These are phyloP conservation scores for Cantharis rufa DNA, from an alignment of 2,888 invertebrate species.

Conservation along the genomic window DNA sequence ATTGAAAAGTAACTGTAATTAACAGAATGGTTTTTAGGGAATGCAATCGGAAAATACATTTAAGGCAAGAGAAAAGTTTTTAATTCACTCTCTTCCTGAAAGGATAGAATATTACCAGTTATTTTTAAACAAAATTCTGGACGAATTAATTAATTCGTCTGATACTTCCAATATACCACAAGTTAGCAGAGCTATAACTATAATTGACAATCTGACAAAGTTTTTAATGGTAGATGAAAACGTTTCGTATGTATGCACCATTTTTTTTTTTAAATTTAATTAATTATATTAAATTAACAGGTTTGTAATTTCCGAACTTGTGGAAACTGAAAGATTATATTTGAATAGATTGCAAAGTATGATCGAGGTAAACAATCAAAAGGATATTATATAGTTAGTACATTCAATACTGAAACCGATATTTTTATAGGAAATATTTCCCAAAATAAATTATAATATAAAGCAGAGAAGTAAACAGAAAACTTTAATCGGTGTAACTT, in stretches of 20 bases:
- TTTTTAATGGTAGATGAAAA: not conserved
- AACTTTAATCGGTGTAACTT: constrained; percentile 1
- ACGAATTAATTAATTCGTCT: not conserved
- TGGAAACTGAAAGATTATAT: constrained; percentile 7
- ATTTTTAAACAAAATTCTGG: not conserved
- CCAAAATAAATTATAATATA: not conserved
- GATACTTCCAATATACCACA: not conserved
- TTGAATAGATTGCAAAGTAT: constrained; percentile 6
- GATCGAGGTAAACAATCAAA: not conserved
- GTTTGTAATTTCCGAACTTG: constrained; percentile 7
- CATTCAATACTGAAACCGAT: not conserved
- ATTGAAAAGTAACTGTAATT: not conserved
- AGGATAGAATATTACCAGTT: not conserved
- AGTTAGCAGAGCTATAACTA: constrained; percentile 2
- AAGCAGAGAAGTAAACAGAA: not conserved
- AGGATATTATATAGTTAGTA: not conserved
- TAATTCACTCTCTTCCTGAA: not conserved
- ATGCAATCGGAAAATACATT: not conserved
- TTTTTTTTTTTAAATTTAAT: not conserved
- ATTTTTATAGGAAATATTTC: constrained; percentile 6
- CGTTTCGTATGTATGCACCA: not conserved
- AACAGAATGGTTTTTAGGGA: not conserved
- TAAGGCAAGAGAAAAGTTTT: not conserved
- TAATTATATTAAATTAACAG: not conserved
- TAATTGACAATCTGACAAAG: not conserved